phyloP scores from a whole-genome alignment of 2,888 invertebrate species.

The Oconnorella tubifera region DNA sequence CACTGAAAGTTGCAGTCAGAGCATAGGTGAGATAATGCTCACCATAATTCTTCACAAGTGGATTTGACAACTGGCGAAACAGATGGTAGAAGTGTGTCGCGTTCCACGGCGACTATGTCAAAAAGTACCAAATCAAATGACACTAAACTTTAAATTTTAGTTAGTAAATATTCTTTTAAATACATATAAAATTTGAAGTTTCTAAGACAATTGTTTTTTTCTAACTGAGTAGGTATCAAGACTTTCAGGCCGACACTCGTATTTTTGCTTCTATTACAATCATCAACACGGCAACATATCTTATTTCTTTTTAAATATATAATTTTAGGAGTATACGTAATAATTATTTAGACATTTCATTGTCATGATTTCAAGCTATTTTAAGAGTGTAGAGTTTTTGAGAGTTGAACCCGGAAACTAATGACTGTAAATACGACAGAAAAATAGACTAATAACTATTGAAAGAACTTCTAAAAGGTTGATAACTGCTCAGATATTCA shows the following conservation, averaged over 20 bases:
- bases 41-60: neutral
- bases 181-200: neutral
- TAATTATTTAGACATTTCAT: too few species aligned
- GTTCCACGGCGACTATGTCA: neutral
- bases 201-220: neutral
- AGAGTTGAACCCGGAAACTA: too few species aligned
- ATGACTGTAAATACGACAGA: too few species aligned
- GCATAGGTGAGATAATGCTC: neutral
- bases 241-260: neutral
- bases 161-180: neutral
- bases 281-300: too few species aligned
- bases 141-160: neutral
- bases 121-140: neutral
- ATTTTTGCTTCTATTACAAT: too few species aligned
- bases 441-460: too few species aligned
- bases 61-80: neutral
- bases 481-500: too few species aligned
- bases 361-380: too few species aligned
- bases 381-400: too few species aligned
- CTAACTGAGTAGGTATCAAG: neutral
- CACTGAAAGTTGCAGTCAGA: constrained; percentile 1
- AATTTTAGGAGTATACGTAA: too few species aligned
- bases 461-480: too few species aligned
- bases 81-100: neutral
- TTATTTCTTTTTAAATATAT: too few species aligned